phyloP scores from a whole-genome alignment of 2,888 invertebrate species.

The Amaurobius ferox region DNA sequence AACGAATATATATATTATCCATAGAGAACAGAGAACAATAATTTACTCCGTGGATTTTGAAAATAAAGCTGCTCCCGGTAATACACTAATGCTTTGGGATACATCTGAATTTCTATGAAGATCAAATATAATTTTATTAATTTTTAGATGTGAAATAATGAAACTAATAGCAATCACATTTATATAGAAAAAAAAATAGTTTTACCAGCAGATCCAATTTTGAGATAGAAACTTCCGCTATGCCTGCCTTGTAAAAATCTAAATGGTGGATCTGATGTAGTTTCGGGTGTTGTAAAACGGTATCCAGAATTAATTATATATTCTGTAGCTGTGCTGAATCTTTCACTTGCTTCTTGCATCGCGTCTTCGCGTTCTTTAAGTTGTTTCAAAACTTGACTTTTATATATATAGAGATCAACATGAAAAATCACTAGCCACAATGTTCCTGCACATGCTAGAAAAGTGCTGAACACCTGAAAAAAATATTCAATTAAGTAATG shows the following conservation, averaged over 20 bases:
- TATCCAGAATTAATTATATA: slow-evolving; percentile 70
- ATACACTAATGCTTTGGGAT: too few species aligned
- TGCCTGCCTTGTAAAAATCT: slow-evolving; percentile 81
- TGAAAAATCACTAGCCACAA: slow-evolving; percentile 82
- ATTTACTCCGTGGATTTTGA: too few species aligned
- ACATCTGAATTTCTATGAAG: too few species aligned
- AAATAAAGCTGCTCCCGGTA: too few species aligned
- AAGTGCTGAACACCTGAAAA: slow-evolving; percentile 82
- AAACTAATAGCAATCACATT: too few species aligned
- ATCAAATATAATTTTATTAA: too few species aligned
- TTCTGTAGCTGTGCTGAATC: slow-evolving; percentile 71
- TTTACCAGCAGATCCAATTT: slow-evolving; percentile 85
- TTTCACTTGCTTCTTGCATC: slow-evolving; percentile 65
- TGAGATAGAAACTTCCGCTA: slow-evolving; percentile 85
- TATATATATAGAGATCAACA: slow-evolving; percentile 82
- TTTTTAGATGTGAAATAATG: too few species aligned
- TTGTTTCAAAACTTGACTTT: slow-evolving; percentile 62
- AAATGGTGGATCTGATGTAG: slow-evolving; percentile 48
- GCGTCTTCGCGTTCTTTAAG: slow-evolving; percentile 58
- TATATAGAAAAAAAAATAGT: too few species aligned
- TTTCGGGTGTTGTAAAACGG: slow-evolving; percentile 10
- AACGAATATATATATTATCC: too few species aligned
- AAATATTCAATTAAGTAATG: too few species aligned
- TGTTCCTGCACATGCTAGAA: slow-evolving; percentile 81
- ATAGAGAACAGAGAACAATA: too few species aligned